Percentiles rank a stretch among this genome's conserved stretches.
Evolutionary conservation across 2,888 invertebrate genomes (phyloP).

Genomic region (Drosophila emarginata): DNA sequence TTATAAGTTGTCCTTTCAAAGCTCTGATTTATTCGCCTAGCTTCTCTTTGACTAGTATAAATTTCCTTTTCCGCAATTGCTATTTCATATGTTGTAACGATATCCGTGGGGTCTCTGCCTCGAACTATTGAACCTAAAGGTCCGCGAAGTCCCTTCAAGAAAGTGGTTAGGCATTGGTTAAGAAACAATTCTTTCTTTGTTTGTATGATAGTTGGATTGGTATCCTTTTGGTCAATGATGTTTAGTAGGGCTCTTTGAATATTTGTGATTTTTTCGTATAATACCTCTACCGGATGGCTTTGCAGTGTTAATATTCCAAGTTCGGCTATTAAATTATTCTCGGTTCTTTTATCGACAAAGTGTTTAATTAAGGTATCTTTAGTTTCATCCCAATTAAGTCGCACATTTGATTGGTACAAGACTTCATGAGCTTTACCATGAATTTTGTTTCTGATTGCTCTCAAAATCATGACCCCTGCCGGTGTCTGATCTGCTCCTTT

Average conservation of each 20-base stretch:
- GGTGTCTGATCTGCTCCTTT: slow-evolving; percentile 4
- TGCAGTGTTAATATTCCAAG: slow-evolving; percentile 5
- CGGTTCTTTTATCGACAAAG: too few species aligned
- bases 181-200: slow-evolving; percentile 2
- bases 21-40: background rate
- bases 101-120: background rate
- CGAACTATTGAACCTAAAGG: slow-evolving; percentile 1
- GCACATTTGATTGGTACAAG: background rate
- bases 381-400: background rate
- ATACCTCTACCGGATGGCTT: background rate
- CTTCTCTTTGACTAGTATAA: background rate
- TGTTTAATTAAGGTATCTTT: background rate
- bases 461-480: background rate
- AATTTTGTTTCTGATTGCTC: background rate
- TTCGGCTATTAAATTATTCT: slow-evolving; percentile 3
- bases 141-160: background rate
- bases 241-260: slow-evolving; percentile 2
- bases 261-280: background rate
- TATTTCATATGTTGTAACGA: background rate
- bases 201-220: slow-evolving; percentile 3
- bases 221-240: background rate
- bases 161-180: background rate
- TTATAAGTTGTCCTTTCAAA: background rate
- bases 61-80: background rate
- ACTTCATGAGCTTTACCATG: too few species aligned